phyloP scores from a whole-genome alignment of 2,113 vertebrate species.

The Tricholaema leucomelas region DNA sequence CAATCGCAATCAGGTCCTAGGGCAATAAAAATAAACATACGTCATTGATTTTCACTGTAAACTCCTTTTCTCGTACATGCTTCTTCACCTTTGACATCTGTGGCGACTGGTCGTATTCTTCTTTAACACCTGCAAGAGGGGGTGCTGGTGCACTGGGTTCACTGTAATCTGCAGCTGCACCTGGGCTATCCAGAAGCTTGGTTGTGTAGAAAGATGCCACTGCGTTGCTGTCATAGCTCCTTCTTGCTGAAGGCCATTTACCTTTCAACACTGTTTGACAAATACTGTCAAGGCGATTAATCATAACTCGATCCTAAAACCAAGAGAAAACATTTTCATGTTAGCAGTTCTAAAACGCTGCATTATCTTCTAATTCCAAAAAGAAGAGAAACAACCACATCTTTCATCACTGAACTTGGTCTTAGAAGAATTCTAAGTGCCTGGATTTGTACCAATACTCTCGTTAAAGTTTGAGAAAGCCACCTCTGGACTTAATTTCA shows the following conservation, averaged over 20 bases:
- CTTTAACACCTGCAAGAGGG: slow-evolving; percentile 70
- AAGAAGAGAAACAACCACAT: background rate
- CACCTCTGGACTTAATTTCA: background rate
- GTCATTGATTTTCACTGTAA: slow-evolving; percentile 99
- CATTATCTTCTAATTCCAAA: background rate
- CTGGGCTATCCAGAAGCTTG: slow-evolving; percentile 91
- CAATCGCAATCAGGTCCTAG: slow-evolving; percentile 87
- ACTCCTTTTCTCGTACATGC: slow-evolving; percentile 99
- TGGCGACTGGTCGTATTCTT: slow-evolving; percentile 89
- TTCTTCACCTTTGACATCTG: slow-evolving; percentile 99
- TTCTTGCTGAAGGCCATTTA: slow-evolving; percentile 91
- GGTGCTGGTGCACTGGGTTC: slow-evolving; percentile 75
- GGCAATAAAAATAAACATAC: slow-evolving; percentile 98
- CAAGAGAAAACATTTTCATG: background rate
- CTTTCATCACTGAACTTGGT: background rate
- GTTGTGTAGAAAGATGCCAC: slow-evolving; percentile 98
- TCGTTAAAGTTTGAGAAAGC: background rate
- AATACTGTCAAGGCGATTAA: slow-evolving; percentile 96
- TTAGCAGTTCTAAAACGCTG: background rate
- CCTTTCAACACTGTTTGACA: slow-evolving; percentile 98
- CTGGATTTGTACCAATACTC: background rate
- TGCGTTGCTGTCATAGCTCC: slow-evolving; percentile 85
- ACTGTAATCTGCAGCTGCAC: slow-evolving; percentile 72
- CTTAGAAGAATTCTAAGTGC: background rate
- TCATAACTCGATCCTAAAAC: slow-evolving; percentile 94